Percentiles rank a stretch among this genome's conserved stretches.
Conservation (phyloP, 2,888 invertebrate species). For the Dione vanillae region DNA sequence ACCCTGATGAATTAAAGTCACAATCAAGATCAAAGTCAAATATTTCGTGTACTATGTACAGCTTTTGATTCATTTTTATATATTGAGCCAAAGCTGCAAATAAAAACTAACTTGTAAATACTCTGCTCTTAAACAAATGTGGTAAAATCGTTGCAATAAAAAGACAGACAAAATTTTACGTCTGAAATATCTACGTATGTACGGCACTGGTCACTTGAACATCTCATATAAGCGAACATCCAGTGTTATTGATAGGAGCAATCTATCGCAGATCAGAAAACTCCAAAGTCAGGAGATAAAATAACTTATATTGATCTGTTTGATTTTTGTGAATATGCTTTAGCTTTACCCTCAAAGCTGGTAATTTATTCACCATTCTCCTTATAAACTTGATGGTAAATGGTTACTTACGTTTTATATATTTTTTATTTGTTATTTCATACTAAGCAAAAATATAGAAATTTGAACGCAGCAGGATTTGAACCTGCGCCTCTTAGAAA, state of each 20-base stretch:
- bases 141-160: constrained; percentile 1
- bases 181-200: neutral
- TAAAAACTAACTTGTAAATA: neutral
- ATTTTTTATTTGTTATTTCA: too few relatives aligned
- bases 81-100: too few relatives aligned
- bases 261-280: constrained; percentile 60
- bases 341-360: neutral
- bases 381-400: too few relatives aligned
- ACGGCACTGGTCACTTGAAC: constrained; percentile 8
- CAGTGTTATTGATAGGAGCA: constrained; percentile 58
- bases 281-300: constrained; percentile 41
- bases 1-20: too few relatives aligned
- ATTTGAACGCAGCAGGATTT: too few relatives aligned
- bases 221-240: constrained; percentile 47
- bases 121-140: neutral
- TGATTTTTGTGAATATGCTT: constrained; percentile 15
- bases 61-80: too few relatives aligned
- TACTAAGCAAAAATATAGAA: too few relatives aligned
- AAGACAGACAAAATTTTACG: neutral
- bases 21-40: too few relatives aligned
- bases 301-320: constrained; percentile 44
- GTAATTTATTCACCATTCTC: too few relatives aligned
- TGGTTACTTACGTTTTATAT: too few relatives aligned
- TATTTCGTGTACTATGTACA: too few relatives aligned
- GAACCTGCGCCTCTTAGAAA: too few relatives aligned